Base-by-base conservation (phyloP, 2,888 invertebrate species). In the Ormyrus labotus region DNA sequence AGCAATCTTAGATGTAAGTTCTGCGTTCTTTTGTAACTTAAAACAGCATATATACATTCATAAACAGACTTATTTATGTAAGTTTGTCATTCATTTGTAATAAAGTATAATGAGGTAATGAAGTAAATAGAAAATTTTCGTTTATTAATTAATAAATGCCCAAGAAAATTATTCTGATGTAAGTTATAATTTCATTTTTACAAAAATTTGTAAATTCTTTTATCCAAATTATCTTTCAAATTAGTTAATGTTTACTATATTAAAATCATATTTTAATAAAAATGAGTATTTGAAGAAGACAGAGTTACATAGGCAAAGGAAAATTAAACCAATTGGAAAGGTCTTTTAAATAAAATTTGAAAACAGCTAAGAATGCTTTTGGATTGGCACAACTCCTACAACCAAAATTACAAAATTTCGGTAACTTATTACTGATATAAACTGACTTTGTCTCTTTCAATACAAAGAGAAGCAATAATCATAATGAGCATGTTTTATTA, bases 81-180 rank as follows among this genome's bases (percentile, higher is more conserved):
- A 90, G 85, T 89, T 89, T 88, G 87, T 87, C 89, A 88, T 82
- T 80, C 65, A 80, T 87, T 88, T 89, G 84, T 87, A 90, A 90
- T 89, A 90, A 90, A 90, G 87, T 87, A 84, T 87, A 87, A 86
- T 87, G 84, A 87, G 83, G 85, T 83, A 82, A 78, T 81, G 81
- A 81, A 73, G 58, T 47, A 73, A 78, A 61, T 57, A 73, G 48
- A 80, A 63, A 73, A 71, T 73, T 63, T 78, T 70, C 65, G 70
- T 76, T 81, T 79, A 55, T 72, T 74, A 64, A 68, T 60, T 63
- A 51, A 13, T 45, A 67, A 80, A 72, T 60, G 48, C 64, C 63
- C 58, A 76, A 68, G 48, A 60, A 67, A 63, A 81, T 64, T 7
- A 72, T 34, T 69, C 6, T 73, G 47, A 67, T 4, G 68, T 72